Conservation (phyloP, 2,888 invertebrate species). For the Papilio elwesi region DNA sequence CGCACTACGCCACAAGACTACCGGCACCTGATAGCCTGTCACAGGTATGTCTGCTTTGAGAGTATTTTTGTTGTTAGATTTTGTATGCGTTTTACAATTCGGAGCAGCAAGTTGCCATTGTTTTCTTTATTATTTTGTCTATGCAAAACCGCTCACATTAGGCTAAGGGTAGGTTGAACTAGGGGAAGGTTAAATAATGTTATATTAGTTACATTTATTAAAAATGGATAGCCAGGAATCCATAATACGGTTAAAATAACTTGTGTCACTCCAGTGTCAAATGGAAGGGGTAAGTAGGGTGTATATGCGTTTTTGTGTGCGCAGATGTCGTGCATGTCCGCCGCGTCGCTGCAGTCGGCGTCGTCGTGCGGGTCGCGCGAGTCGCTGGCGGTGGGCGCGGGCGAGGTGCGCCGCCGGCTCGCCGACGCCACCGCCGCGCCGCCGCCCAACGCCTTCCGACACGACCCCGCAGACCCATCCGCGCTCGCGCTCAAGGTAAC, state of each 20-base stretch:
- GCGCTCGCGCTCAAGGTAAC: conserved; percentile 95
- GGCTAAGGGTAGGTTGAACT: too few relatives aligned
- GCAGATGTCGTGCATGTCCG: conserved; percentile 62
- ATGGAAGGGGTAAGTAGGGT: too few relatives aligned
- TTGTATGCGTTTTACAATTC: too few relatives aligned
- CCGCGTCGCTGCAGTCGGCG: conserved; percentile 67
- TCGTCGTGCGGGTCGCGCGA: conserved; percentile 81
- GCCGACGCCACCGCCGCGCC: conserved; percentile 88
- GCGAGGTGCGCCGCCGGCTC: conserved; percentile 92
- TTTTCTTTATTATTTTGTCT: too few relatives aligned
- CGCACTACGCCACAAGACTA: conserved; percentile 65
- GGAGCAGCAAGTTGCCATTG: too few relatives aligned
- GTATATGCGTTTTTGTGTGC: conserved; percentile 40
- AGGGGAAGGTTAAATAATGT: too few relatives aligned
- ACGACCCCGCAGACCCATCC: conserved; percentile 99
- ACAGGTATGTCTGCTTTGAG: conserved; percentile 84
- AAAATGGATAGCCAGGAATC: too few relatives aligned
- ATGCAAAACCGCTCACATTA: too few relatives aligned
- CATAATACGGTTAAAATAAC: neutral
- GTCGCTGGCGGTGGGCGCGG: conserved; percentile 90
- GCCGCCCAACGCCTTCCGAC: conserved; percentile 88
- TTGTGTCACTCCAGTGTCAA: neutral
- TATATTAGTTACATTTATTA: too few relatives aligned
- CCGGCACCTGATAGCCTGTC: conserved; percentile 87
- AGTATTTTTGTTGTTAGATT: too few relatives aligned